phyloP scores from a whole-genome alignment of 2,113 vertebrate species.

The Brachionichthys hirsutus region DNA sequence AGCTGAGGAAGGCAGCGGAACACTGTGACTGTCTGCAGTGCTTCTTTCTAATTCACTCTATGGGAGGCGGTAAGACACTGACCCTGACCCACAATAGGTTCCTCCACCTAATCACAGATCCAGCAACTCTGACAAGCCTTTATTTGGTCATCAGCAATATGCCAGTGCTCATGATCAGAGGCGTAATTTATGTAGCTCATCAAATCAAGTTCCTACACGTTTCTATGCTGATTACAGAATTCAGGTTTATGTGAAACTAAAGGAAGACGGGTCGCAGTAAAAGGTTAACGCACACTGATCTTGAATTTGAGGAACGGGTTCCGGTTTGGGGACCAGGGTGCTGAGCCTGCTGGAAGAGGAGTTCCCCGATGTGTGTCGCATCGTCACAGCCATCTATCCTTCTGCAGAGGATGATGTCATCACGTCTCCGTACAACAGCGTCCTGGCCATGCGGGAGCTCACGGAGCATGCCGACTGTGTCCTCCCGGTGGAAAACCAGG shows the following conservation, averaged over 20 bases:
- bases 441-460: constrained; percentile 94
- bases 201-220: too few relatives aligned
- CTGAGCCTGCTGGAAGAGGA: constrained; percentile 91
- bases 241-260: too few relatives aligned
- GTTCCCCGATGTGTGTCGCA: constrained; percentile 92
- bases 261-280: too few relatives aligned
- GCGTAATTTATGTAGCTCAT: too few relatives aligned
- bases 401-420: constrained; percentile 94
- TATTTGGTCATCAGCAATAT: not conserved
- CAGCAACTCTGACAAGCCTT: not conserved
- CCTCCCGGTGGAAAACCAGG: constrained; percentile 94
- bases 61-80: constrained; percentile 90
- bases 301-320: constrained; percentile 86
- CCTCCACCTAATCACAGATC: not conserved
- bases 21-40: constrained; percentile 95
- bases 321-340: constrained; percentile 92
- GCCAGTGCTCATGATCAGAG: too few relatives aligned
- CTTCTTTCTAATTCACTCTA: constrained; percentile 96
- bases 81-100: not conserved
- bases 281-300: not conserved
- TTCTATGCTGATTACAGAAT: too few relatives aligned
- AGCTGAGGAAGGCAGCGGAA: constrained; percentile 86
- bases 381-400: constrained; percentile 91
- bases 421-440: constrained; percentile 96
- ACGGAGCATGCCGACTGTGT: constrained; percentile 95